Conservation (phyloP, 2,888 invertebrate genomes). For the Himalopsyche tibetana region DNA sequence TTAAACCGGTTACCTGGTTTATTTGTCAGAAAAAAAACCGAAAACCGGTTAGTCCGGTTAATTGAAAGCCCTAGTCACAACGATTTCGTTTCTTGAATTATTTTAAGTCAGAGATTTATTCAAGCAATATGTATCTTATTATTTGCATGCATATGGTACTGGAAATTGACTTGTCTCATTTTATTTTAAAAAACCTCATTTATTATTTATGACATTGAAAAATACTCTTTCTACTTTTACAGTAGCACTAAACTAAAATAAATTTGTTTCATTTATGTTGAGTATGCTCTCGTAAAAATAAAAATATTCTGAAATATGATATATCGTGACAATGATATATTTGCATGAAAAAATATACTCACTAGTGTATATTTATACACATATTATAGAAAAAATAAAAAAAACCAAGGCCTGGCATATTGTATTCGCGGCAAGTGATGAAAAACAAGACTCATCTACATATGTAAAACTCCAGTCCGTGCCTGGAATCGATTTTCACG, state of each 20-base stretch:
- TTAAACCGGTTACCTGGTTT: too few species aligned
- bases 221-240: not conserved
- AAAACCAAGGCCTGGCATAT: slow-evolving; percentile 26
- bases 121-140: too few species aligned
- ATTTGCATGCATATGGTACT: too few species aligned
- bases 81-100: too few species aligned
- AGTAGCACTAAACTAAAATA: not conserved
- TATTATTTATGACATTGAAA: too few species aligned
- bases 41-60: too few species aligned
- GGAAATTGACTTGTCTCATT: too few species aligned
- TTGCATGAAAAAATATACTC: not conserved
- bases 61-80: too few species aligned
- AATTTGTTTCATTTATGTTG: slow-evolving; percentile 27
- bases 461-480: slow-evolving; percentile 57
- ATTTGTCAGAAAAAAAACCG: too few species aligned
- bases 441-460: slow-evolving; percentile 34
- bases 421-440: slow-evolving; percentile 16
- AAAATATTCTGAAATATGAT: slow-evolving; percentile 18
- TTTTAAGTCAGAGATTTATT: too few species aligned
- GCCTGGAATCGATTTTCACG: slow-evolving; percentile 57
- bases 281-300: not conserved
- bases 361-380: slow-evolving; percentile 19
- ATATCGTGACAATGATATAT: slow-evolving; percentile 31
- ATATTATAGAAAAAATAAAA: not conserved
- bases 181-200: too few species aligned